These are phyloP conservation scores for Seira ritae DNA, from an alignment of 2,888 invertebrate species.

Conservation along the genomic window DNA sequence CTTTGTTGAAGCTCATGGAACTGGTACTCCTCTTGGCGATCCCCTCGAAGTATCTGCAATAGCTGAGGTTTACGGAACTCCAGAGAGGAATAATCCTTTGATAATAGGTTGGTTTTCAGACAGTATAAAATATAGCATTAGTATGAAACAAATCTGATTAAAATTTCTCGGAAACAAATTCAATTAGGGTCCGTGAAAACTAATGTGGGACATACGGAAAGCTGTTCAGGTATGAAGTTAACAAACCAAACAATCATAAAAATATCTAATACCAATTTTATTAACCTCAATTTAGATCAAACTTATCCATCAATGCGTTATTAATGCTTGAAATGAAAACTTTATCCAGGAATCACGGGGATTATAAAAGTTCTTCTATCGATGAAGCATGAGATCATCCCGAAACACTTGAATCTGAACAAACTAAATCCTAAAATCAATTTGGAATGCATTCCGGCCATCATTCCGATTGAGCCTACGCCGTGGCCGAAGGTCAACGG, in stretches of 20 bases:
- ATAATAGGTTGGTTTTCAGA: constrained; percentile 53
- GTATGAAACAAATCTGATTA: too few species aligned
- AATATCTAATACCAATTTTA: too few species aligned
- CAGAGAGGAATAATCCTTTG: constrained; percentile 24
- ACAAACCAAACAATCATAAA: too few species aligned
- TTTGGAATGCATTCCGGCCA: constrained; percentile 63
- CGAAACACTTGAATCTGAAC: constrained; percentile 57
- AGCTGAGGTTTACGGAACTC: constrained; percentile 31
- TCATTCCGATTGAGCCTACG: constrained; percentile 45
- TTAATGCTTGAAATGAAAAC: too few species aligned
- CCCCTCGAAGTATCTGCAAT: constrained; percentile 57
- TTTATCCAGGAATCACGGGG: constrained; percentile 42
- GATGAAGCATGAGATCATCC: constrained; percentile 60
- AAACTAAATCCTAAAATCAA: constrained; percentile 63
- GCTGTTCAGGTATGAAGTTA: too few species aligned
- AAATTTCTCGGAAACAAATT: too few species aligned
- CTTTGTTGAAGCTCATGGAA: constrained; percentile 36
- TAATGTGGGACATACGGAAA: constrained; percentile 44
- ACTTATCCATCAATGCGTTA: too few species aligned
- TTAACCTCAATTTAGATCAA: too few species aligned
- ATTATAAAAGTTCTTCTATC: constrained; percentile 53
- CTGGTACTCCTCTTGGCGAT: constrained; percentile 49
- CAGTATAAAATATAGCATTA: too few species aligned
- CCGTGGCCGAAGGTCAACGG: constrained; percentile 28
- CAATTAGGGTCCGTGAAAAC: constrained; percentile 56